A percentile compares a stretch with the other conserved stretches of the same genome.
Evolutionary conservation across 1,140 invertebrate genomes (phyloP).

Genomic region (Nebria ingens): DNA sequence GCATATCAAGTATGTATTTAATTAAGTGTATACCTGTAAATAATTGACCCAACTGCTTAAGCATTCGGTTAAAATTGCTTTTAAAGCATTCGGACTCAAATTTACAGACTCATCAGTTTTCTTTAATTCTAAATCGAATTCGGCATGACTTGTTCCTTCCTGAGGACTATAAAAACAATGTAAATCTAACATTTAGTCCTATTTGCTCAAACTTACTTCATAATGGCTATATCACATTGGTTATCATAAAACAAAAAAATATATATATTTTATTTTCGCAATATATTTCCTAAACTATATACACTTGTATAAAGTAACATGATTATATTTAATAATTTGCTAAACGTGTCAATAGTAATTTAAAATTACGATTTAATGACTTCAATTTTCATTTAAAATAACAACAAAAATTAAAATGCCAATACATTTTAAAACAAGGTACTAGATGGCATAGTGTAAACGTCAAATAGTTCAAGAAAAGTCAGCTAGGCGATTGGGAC

Average conservation of each 20-base stretch:
- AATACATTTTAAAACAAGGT: neutral
- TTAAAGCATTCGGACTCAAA: constrained; percentile 31
- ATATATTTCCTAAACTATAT: neutral
- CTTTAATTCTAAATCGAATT: neutral
- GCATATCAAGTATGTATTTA: constrained; percentile 14
- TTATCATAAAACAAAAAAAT: constrained; percentile 1
- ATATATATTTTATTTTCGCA: neutral
- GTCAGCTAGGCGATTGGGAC: too few species aligned
- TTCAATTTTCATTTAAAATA: constrained; percentile 1
- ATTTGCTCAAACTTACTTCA: neutral
- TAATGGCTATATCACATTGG: neutral
- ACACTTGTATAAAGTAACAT: too few species aligned
- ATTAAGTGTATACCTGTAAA: constrained; percentile 39
- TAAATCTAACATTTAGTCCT: too few species aligned
- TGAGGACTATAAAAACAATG: neutral
- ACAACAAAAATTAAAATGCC: constrained; percentile 4
- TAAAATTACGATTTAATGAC: too few species aligned
- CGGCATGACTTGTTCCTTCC: neutral
- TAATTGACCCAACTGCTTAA: constrained; percentile 52
- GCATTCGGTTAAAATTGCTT: constrained; percentile 48
- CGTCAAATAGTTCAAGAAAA: neutral
- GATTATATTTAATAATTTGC: too few species aligned
- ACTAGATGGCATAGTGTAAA: neutral
- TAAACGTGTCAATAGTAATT: too few species aligned
- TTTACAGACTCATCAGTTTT: neutral